A percentile compares a stretch with the other conserved stretches of the same genome.
phyloP scores from a whole-genome alignment of 2,797 vertebrate genomes.

The Sebastes dallii region DNA sequence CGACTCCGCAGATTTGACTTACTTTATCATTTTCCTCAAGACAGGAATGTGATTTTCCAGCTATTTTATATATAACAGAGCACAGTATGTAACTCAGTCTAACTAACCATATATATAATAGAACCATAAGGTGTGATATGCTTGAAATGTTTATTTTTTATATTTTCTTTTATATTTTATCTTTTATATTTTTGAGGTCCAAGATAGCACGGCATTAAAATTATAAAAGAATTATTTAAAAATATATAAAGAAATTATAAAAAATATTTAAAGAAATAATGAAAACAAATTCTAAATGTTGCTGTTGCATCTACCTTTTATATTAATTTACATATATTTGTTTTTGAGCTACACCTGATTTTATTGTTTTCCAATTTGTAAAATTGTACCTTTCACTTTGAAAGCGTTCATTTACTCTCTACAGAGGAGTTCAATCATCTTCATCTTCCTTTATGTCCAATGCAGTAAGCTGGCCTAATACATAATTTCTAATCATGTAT shows the following conservation, averaged over 20 bases:
- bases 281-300: not conserved
- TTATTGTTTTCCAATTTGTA: not conserved
- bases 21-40: not conserved
- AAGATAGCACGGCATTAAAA: too few species aligned
- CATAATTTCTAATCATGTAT: not conserved
- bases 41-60: not conserved
- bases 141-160: not conserved
- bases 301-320: not conserved
- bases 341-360: not conserved
- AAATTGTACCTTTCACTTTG: not conserved
- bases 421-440: not conserved
- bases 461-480: not conserved
- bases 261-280: too few species aligned
- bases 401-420: not conserved
- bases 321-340: not conserved
- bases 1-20: not conserved
- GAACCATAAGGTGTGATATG: not conserved
- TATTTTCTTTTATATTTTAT: too few species aligned
- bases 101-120: too few species aligned
- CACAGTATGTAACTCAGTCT: not conserved
- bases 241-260: too few species aligned
- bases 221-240: too few species aligned
- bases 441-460: not conserved
- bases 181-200: too few species aligned
- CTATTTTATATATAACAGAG: not conserved